phyloP scores from a whole-genome alignment of 2,113 vertebrate genomes.

The Osmerus mordax region DNA sequence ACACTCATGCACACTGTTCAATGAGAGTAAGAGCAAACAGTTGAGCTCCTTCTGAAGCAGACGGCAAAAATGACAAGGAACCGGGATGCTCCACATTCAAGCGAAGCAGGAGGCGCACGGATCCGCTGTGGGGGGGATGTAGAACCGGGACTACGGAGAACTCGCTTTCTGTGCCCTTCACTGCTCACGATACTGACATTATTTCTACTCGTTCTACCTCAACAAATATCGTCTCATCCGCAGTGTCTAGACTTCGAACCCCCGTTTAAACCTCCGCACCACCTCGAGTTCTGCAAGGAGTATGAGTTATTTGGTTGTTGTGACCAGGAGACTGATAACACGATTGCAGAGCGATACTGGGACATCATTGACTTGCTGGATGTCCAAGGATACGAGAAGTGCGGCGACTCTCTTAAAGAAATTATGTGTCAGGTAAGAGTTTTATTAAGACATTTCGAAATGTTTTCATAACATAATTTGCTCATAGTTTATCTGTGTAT shows the following conservation, averaged over 20 bases:
- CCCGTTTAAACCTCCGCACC: slow-evolving; percentile 73
- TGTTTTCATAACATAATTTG: neutral
- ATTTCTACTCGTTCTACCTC: slow-evolving; percentile 41
- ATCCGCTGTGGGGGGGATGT: slow-evolving; percentile 31
- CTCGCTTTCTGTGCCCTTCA: neutral
- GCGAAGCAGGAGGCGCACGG: neutral
- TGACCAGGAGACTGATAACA: slow-evolving; percentile 71
- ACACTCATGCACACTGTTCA: neutral
- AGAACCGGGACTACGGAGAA: neutral
- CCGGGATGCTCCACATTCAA: slow-evolving; percentile 22
- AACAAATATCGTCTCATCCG: slow-evolving; percentile 68
- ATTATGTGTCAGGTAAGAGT: slow-evolving; percentile 80
- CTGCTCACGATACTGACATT: neutral
- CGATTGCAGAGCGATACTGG: slow-evolving; percentile 76
- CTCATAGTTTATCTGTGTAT: neutral
- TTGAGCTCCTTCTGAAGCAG: slow-evolving; percentile 25
- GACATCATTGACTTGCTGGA: slow-evolving; percentile 73
- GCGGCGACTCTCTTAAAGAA: slow-evolving; percentile 75
- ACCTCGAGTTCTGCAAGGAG: slow-evolving; percentile 79
- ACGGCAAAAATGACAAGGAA: slow-evolving; percentile 60
- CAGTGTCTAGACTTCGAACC: slow-evolving; percentile 83
- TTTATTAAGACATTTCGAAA: neutral
- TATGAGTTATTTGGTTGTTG: slow-evolving; percentile 83
- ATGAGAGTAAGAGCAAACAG: slow-evolving; percentile 39
- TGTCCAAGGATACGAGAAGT: slow-evolving; percentile 55